Evolutionary conservation across 1,140 invertebrate species (phyloP), one percentile per base, ranked within the genome.

Genomic region (Cydia strobilella): DNA sequence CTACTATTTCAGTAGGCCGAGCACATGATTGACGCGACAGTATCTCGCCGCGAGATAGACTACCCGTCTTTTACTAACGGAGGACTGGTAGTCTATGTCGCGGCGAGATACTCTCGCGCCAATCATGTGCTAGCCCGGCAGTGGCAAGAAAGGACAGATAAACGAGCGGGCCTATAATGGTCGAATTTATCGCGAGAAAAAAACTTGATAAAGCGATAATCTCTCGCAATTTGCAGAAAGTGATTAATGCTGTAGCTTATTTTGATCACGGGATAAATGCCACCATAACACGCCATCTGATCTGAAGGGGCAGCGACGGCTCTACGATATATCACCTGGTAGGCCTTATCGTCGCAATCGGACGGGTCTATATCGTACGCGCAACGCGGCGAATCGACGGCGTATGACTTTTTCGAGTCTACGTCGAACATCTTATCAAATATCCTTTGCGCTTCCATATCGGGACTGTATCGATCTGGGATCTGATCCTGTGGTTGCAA

Each of bases 371-470:
- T 90, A 90, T 91, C 91, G 82, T 90, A 93, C 84, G 83, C 87
- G 87, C 87, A 90, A 80, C 88, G 89, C 78, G 91, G 87, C 78
- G 90, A 88, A 86, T 89, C 86, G 77, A 85, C 84, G 79, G 90
- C 84, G 85, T 87, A 93, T 75, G 87, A 90, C 79, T 86, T 91
- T 91, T 91, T 93, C 80, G 88, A 83, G 79, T 92, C 91, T 75
- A 90, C 87, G 86, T 92, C 90, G 86, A 93, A 93, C 90, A 93
- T 93, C 90, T 93, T 93, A 92, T 93, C 91, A 88, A 93, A 93
- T 77, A 93, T 92, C 88, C 90, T 86, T 88, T 93, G 90, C 81
- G 90, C 90, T 84, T 92, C 90, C 87, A 91, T 88, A 88, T 93
- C 91, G 81, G 90, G 91, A 89, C 89, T 93, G 91, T 92, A 93